Evolutionary conservation across 2,888 invertebrate species (phyloP), one percentile per base, ranked within the genome.

Genomic region (Drosophila anceps): DNA sequence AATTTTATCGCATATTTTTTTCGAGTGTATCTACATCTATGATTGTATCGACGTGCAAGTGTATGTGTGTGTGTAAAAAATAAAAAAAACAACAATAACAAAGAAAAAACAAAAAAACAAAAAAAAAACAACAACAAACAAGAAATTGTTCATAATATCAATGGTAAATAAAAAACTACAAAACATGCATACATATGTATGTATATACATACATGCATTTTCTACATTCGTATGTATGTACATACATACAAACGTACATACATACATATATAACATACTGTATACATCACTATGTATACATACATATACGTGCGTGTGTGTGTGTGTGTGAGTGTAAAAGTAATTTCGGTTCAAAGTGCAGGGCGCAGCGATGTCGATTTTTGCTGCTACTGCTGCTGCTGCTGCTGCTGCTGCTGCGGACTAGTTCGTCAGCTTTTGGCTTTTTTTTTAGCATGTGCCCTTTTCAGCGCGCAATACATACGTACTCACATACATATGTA

Each of bases 401-500:
- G 35, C 35, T 35, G 35, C 35, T 15, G 35, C 35, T 37, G 39
- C 39, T 70, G 57, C 70, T 58, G 63, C 41, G 51, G 71, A 82
- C 78, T 75, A 77, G 84, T 82, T 82, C 72, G 76, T 74, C 69
- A 82, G 84, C 69, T 84, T 85, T 73, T 83, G 67, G 70, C 70
- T 79, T 79, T 81, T 69, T 78, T 76, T 76, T 77, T 76, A 86
- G 87, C 82, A 81, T 82, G 86, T 85, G 84, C 82, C 86, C 81
- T 83, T 83, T 77, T 81, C 60, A 57, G 50, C 50, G 44, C 66
- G 53, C 68, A 70, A 55, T 46, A 63, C 51, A 51, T 43, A 51
- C 33, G 18, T n/a, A 59, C 33, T n/a, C 10, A 44, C 24, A 24
- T 29, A 29, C 41, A 51, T 46, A 24, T 15, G 13, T 20, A 43